Evolutionary conservation across 2,888 invertebrate genomes (phyloP), one percentile per base, ranked within the genome.

Genomic region (Apamea sordens): DNA sequence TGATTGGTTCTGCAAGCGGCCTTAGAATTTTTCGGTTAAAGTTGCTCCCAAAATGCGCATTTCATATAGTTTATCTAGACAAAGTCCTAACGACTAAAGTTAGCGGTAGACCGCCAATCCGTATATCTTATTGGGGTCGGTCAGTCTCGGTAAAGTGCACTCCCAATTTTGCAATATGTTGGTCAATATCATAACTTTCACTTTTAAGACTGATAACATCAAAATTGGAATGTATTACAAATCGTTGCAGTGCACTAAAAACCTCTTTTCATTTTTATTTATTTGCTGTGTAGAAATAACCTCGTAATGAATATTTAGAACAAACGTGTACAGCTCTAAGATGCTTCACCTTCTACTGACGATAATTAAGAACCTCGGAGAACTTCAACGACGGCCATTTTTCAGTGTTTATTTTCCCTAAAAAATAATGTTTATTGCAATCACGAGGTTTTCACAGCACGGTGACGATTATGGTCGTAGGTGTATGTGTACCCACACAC

Each of bases 121-220:
- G 47, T 24, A 50, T 76, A 36, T n/a, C 11, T 44, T 28, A 47
- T 36, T 76, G 36, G 13, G 18, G 78, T 64, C 36, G 28, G 50
- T 8, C 18, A 63, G 28, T 63, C 50, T 63, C 24, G 13, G 18
- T 44, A 44, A 59, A 36, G 10, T 64, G 47, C 44, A 79, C 10
- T 63, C 15, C 8, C 44, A 32, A 59, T 53, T 64, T 44, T 64
- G 82, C 76, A 79, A 79, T 50, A n/a, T 32, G 10, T 28, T 76
- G 78, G 18, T n/a, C 53, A 41, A 47, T 75, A 41, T 59, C 32
- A 59, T 67, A 53, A 83, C 80, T 68, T 80, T 80, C 80, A 83
- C 80, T 83, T 83, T 59, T 15, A 3, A 44, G 36, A 10, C 28
- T 47, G n/a, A 36, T 21, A 4, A 32, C 41, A 56, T 64, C 32